A percentile compares a stretch with the other conserved stretches of the same genome.
These are phyloP conservation scores for Volucella inflata DNA, from an alignment of 2,888 invertebrate genomes.

Conservation along the genomic window DNA sequence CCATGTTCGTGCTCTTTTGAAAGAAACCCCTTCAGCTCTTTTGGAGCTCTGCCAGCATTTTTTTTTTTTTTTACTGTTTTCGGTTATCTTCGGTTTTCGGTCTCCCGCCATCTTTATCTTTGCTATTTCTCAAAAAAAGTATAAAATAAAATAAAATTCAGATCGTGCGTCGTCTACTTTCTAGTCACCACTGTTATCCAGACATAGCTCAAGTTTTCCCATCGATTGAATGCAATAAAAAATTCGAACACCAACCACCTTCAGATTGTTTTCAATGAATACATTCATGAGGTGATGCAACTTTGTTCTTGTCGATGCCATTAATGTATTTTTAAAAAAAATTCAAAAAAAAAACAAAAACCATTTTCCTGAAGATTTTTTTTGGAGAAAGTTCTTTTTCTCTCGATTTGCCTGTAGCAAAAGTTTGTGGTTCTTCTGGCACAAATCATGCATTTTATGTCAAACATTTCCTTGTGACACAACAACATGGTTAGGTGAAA, in stretches of 20 bases:
- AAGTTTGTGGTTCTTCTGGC: constrained; percentile 56
- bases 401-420: not conserved
- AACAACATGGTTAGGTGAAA: constrained; percentile 11
- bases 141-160: not conserved
- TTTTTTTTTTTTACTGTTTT: too few relatives aligned
- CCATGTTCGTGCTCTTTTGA: too few relatives aligned
- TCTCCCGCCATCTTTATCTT: too few relatives aligned
- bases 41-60: too few relatives aligned
- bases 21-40: too few relatives aligned
- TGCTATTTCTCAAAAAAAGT: too few relatives aligned
- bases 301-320: constrained; percentile 15
- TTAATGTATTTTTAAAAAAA: constrained; percentile 57
- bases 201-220: constrained; percentile 29
- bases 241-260: not conserved
- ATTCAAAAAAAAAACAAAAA: not conserved
- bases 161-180: not conserved
- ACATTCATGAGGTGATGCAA: constrained; percentile 58
- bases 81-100: too few relatives aligned
- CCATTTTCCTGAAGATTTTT: not conserved
- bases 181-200: constrained; percentile 29
- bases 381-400: not conserved
- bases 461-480: constrained; percentile 45
- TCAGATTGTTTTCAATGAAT: constrained; percentile 54
- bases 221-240: constrained; percentile 35
- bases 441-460: constrained; percentile 63